Percentiles rank a stretch among this genome's conserved stretches.
phyloP scores from a whole-genome alignment of 2,797 vertebrate species.

The Myotis vivesi region DNA sequence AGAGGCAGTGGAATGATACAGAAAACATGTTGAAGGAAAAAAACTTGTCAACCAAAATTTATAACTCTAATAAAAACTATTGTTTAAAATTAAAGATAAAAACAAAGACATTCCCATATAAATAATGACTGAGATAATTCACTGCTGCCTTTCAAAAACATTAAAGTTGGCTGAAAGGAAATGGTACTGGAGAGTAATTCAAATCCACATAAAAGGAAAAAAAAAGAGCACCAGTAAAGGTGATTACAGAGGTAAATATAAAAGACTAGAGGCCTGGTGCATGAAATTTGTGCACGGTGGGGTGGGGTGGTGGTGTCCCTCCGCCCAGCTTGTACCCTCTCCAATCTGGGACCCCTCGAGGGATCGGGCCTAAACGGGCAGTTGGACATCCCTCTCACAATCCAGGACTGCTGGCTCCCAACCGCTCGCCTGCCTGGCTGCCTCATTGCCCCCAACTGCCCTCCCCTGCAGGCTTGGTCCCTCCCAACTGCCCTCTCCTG shows the following conservation, averaged over 20 bases:
- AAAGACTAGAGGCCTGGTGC: background rate
- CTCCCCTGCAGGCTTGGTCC: no score
- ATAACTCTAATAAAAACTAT: background rate
- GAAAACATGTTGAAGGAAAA: background rate
- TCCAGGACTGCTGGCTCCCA: no score
- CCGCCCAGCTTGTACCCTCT: no score
- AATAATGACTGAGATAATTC: background rate
- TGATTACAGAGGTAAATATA: background rate
- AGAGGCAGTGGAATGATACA: background rate
- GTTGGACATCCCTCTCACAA: no score
- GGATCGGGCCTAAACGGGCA: no score
- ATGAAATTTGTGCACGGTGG: no score
- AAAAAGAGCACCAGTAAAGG: background rate
- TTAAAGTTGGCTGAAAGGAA: background rate
- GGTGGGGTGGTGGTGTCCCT: no score
- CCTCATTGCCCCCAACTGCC: no score
- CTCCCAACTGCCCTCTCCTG: no score
- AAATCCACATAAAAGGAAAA: slow-evolving; percentile 37
- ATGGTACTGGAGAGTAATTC: background rate
- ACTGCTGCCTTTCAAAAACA: background rate
- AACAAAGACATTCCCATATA: slow-evolving; percentile 17
- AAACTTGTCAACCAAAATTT: background rate
- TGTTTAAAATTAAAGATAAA: background rate
- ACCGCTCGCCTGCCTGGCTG: no score
- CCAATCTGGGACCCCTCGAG: no score